Evolutionary conservation across 2,888 invertebrate genomes (phyloP).

Genomic region (Oligia fasciuncula): DNA sequence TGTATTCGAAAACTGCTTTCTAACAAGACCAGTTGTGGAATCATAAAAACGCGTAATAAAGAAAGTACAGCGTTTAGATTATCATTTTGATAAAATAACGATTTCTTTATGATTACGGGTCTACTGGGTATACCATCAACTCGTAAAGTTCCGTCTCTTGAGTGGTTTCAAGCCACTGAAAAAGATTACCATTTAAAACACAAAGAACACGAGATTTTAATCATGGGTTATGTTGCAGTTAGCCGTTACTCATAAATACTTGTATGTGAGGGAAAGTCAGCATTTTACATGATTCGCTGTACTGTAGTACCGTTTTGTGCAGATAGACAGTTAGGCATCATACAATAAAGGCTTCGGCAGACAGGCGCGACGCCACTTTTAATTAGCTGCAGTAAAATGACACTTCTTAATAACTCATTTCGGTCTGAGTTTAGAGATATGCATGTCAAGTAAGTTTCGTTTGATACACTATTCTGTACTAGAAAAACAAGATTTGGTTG

Average conservation of each 20-base stretch:
- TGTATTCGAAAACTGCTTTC: neutral
- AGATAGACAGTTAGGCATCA: conserved; percentile 19
- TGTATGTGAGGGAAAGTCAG: conserved; percentile 54
- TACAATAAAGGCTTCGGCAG: neutral
- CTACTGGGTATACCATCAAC: neutral
- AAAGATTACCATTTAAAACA: neutral
- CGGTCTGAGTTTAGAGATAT: no score
- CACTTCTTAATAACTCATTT: no score
- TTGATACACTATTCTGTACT: no score
- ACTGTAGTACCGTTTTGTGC: conserved; percentile 32
- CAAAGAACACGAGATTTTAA: conserved; percentile 39
- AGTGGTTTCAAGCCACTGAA: neutral
- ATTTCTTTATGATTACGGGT: neutral
- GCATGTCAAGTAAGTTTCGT: no score
- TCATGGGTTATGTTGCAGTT: conserved; percentile 25
- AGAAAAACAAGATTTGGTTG: no score
- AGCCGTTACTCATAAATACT: conserved; percentile 34
- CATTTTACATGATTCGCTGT: conserved; percentile 38
- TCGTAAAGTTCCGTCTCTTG: neutral
- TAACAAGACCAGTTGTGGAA: neutral
- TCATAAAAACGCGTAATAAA: neutral
- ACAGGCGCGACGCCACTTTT: neutral
- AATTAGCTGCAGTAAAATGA: no score
- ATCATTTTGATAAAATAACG: neutral
- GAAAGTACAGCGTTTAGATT: neutral